phyloP scores from a whole-genome alignment of 2,888 invertebrate genomes.

The Agrotis segetum region DNA sequence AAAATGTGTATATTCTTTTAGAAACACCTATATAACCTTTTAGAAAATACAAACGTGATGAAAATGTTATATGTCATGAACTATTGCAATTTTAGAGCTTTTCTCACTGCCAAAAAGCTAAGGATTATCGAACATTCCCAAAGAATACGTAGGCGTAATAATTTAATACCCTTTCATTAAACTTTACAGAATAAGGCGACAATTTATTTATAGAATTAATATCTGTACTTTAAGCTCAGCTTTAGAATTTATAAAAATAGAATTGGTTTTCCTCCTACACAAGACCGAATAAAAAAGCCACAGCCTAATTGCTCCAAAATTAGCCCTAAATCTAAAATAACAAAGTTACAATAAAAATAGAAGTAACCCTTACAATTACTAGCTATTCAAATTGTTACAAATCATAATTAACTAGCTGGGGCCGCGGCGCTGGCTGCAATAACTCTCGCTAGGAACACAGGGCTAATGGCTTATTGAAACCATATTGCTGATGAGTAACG shows the following conservation, averaged over 20 bases:
- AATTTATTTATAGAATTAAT: neutral
- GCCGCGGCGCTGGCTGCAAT: conserved; percentile 61
- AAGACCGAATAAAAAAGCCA: conserved; percentile 26
- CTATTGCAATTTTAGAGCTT: neutral
- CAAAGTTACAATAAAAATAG: conserved; percentile 66
- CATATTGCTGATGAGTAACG: conserved; percentile 70
- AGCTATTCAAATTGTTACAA: conserved; percentile 70
- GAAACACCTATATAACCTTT: too few species aligned
- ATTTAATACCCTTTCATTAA: conserved; percentile 3
- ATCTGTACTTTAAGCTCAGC: neutral
- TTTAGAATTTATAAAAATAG: too few species aligned
- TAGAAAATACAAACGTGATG: too few species aligned
- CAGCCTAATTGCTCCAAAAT: conserved; percentile 45
- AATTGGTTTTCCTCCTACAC: neutral
- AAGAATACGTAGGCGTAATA: neutral
- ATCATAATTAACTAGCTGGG: conserved; percentile 69
- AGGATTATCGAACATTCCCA: neutral
- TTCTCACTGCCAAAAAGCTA: neutral
- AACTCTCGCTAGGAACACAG: conserved; percentile 68
- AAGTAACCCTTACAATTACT: conserved; percentile 67
- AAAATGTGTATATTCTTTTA: too few species aligned
- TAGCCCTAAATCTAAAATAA: conserved; percentile 50
- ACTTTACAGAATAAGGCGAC: neutral
- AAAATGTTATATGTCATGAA: too few species aligned
- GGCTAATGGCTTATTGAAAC: conserved; percentile 73